Evolutionary conservation across 1,140 invertebrate genomes (phyloP).

Genomic region (Zaprionus gabonicus): DNA sequence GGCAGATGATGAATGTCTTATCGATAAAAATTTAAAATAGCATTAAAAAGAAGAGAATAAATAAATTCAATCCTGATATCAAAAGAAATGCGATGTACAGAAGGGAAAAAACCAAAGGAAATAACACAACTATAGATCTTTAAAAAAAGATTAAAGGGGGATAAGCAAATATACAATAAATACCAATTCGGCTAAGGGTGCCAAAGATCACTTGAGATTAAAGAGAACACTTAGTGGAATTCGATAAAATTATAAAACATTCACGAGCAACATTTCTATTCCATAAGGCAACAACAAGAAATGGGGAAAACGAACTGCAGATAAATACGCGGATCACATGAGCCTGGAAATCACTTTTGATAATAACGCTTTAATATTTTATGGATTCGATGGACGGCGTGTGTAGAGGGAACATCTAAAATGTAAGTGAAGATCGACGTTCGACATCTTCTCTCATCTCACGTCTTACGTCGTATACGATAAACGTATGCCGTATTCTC

Average conservation of each 20-base stretch:
- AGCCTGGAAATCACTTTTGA: slow-evolving; percentile 2
- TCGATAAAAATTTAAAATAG: background rate
- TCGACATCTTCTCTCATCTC: background rate
- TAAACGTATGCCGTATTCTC: slow-evolving; percentile 4
- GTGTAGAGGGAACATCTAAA: background rate
- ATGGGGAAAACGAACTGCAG: background rate
- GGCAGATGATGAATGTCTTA: background rate
- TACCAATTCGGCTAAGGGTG: background rate
- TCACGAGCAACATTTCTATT: background rate
- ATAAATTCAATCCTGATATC: background rate
- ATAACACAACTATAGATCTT: background rate
- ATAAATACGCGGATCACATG: slow-evolving; percentile 7
- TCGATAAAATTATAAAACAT: slow-evolving; percentile 5
- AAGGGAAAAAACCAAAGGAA: background rate
- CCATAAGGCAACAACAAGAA: background rate
- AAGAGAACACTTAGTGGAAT: slow-evolving; percentile 6
- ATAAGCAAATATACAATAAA: slow-evolving; percentile 4
- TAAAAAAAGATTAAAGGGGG: background rate
- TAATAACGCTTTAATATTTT: slow-evolving; percentile 1
- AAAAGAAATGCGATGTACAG: background rate
- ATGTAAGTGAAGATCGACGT: background rate
- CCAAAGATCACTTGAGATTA: slow-evolving; percentile 4
- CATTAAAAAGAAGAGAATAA: background rate
- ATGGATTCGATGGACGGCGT: background rate
- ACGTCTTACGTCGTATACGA: background rate